These are phyloP conservation scores for Mechanitis mazaeus DNA, from an alignment of 2,888 invertebrate genomes.

Conservation along the genomic window DNA sequence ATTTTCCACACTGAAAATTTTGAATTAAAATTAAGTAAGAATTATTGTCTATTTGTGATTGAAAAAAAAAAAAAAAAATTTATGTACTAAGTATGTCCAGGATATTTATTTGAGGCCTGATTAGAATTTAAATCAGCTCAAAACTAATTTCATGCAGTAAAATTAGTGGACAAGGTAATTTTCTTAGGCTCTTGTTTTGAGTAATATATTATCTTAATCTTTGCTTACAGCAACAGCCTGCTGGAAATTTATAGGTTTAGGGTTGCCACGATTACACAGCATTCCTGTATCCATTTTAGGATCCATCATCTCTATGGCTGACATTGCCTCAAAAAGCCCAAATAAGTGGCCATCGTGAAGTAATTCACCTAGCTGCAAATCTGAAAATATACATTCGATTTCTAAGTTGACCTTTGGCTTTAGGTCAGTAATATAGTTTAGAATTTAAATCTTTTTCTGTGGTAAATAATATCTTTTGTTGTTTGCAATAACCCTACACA, in stretches of 20 bases:
- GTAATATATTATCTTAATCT: neutral
- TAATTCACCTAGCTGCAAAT: conserved; percentile 91
- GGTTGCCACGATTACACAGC: conserved; percentile 92
- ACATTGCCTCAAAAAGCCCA: conserved; percentile 98
- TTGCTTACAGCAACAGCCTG: conserved; percentile 85
- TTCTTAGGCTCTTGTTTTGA: too few relatives aligned
- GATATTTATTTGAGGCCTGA: too few relatives aligned
- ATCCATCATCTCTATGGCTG: conserved; percentile 99
- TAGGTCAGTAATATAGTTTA: neutral
- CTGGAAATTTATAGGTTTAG: conserved; percentile 90
- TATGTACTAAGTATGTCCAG: neutral
- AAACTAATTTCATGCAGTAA: too few relatives aligned
- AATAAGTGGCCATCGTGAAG: conserved; percentile 91
- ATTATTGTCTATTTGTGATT: neutral
- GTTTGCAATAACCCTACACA: too few relatives aligned
- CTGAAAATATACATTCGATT: conserved; percentile 53
- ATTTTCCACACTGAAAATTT: conserved; percentile 78
- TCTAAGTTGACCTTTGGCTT: too few relatives aligned
- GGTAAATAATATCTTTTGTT: too few relatives aligned
- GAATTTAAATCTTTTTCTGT: neutral
- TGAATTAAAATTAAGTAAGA: neutral
- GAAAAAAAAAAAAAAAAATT: neutral
- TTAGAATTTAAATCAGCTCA: too few relatives aligned
- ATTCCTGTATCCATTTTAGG: conserved; percentile 99
- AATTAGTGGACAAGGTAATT: too few relatives aligned